Base-by-base conservation (phyloP, 2,888 invertebrate genomes). In the Lasioglossum marginatum region DNA sequence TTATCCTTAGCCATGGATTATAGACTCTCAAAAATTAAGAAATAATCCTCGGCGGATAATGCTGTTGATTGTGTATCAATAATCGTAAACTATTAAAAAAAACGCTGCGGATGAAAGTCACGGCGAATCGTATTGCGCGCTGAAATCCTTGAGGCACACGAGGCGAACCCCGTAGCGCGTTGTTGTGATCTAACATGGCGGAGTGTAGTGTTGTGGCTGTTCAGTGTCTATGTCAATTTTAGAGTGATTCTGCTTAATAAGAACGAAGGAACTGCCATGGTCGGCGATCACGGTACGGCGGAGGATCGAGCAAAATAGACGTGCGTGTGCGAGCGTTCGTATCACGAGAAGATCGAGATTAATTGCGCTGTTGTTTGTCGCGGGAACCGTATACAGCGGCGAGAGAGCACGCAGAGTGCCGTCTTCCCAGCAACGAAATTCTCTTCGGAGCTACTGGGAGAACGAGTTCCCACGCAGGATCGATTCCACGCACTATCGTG, bases 161-260 rank as follows among this genome's bases (percentile, higher is more conserved):
- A 93, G 94, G 96, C 95, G 95, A 94, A 95, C 96, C 96, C 96
- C 96, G 96, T 96, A 95, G 96, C 96, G 96, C 97, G 96, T 97
- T 97, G 97, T 97, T 96, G 96, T 96, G 96, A 96, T 96, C 96
- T 96, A 96, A 96, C 96, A 97, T 97, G 97, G 97, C 96, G 96
- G 96, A 96, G 95, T 95, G 96, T 96, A 96, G 96, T 96, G 96
- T 96, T 96, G 96, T 96, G 96, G 96, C 96, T 96, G 95, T 95
- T 95, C 95, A 94, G 95, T 96, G 95, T 95, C 95, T 95, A 95
- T 95, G 95, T 96, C 95, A 95, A 95, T 95, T 94, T 94, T 94
- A 92, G 92, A 92, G 93, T 92, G 93, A 93, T 92, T 91, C 89
- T 88, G 90, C 90, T 89, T 86, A 78, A 84, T 80, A 77, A 85